Percentiles rank a stretch among this genome's conserved stretches.
Conservation (phyloP, 2,888 invertebrate genomes). For the Netelia virgata region DNA sequence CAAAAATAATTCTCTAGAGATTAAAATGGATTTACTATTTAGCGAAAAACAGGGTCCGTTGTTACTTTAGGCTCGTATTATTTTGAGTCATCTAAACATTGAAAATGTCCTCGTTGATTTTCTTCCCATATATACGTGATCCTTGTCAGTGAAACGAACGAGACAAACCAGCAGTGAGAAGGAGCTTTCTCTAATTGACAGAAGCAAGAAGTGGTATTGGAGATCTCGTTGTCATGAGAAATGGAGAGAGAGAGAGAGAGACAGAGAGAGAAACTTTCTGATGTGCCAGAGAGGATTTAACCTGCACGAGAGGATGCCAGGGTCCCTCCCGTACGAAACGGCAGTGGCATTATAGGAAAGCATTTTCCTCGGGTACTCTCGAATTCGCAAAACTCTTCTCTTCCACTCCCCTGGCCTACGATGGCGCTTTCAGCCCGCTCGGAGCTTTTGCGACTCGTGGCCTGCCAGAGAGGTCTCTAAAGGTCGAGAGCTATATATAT, state of each 20-base stretch:
- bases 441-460: neutral
- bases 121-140: neutral
- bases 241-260: neutral
- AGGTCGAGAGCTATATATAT: neutral
- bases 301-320: neutral
- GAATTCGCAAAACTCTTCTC: conserved; percentile 37
- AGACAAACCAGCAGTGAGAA: conserved; percentile 18
- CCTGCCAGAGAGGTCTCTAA: neutral
- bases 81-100: too few species aligned
- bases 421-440: neutral
- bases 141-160: conserved; percentile 12
- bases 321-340: neutral
- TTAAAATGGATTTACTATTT: too few species aligned
- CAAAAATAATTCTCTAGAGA: too few species aligned
- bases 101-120: conserved; percentile 4
- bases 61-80: too few species aligned
- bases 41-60: too few species aligned
- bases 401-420: conserved; percentile 2
- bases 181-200: conserved; percentile 50
- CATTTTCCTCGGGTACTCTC: conserved; percentile 42
- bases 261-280: neutral
- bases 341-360: conserved; percentile 44
- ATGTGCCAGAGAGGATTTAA: conserved; percentile 37
- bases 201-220: conserved; percentile 31
- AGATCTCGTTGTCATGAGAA: conserved; percentile 28